Base-by-base conservation (phyloP, 2,888 invertebrate species). In the Clitarchus hookeri region DNA sequence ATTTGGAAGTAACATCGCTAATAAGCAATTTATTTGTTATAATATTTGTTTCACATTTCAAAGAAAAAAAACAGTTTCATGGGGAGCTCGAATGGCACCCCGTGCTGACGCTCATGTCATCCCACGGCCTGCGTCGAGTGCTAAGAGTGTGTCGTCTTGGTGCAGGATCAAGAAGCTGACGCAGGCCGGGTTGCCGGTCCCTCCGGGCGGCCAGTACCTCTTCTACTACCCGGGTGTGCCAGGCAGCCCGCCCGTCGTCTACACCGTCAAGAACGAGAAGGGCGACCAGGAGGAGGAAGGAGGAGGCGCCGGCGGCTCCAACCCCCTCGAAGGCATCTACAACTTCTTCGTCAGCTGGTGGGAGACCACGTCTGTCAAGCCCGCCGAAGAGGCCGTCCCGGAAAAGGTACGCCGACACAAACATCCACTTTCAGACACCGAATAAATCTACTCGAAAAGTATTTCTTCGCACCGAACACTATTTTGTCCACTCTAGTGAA, bases 91-190 rank as follows among this genome's bases (percentile, higher is more conserved):
- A 36, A 4, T 36, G 36, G 2, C 36, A 1, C 36, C 36, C 36
- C 36, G 1, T 4, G 4, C 36, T 4, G 4, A 3, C 36, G 4
- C 36, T 36, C 4, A 4, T 4, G 4, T 4, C 36, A 36, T 4
- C 36, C 36, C n/a, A n/a, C n/a, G n/a, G n/a, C n/a, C n/a, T n/a
- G n/a, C n/a, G n/a, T n/a, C n/a, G n/a, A n/a, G n/a, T 36, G 36
- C 36, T 36, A 4, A 36, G 36, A 36, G 36, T 36, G 48, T 26
- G n/a, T 12, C 13, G 13, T 2, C 27, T 6, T 25, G 79, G 27
- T 84, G 25, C 86, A 86, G 86, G 23, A 83, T 86, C 25, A 82
- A 82, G 25, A 80, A 84, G 77, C 82, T 83, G 82, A 83, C 86
- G 19, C 79, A 84, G 25, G 83, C 84, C 2, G 85, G 84, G 27